Evolutionary conservation across 2,888 invertebrate species (phyloP), one percentile per base, ranked within the genome.

Genomic region (Caenorhabditis sp.): DNA sequence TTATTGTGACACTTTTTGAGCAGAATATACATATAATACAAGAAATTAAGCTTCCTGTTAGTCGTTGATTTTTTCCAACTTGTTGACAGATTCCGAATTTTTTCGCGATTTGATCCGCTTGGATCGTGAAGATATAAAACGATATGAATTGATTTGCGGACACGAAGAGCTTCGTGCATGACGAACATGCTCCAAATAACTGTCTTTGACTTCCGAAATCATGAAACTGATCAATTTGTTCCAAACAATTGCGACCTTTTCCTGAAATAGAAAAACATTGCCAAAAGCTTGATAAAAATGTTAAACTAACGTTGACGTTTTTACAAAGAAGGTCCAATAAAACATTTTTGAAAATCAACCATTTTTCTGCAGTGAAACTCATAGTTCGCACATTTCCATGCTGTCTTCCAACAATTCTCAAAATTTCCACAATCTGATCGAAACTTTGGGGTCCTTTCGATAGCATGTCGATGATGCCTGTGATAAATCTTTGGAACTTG

Each of bases 161-260:
- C 85, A 79, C 5, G 85, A 85, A 27, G 82, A 84, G 4, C 82
- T 82, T 23, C 85, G 78, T n/a, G 83, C 75, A 26, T 80, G 81
- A 57, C 81, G 75, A 49, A 84, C 84, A 58, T 85, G 84, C 55
- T 84, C 80, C 59, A 85, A 66, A 58, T 83, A 86, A 58, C 85
- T 83, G 72, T 86, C 84, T 65, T 85, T 85, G 66, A 85, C 77
- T 62, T 85, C 85, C 53, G 75, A 85, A 66, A 85, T 85, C 69
- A 85, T 69, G 67, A 85, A 85, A 31, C 82, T 77, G 58, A 85
- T 82, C 62, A 85, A 66, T 59, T 84, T 77, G 58, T 73, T 81
- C 85, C 85, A 85, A 17, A 78, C 77, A 24, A 62, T 65, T 66
- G 78, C 77, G 37, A 71, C 67, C 58, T 81, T 83, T 62, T 84